Conservation (phyloP, 2,888 invertebrate genomes). For the Apocheima hispidaria region DNA sequence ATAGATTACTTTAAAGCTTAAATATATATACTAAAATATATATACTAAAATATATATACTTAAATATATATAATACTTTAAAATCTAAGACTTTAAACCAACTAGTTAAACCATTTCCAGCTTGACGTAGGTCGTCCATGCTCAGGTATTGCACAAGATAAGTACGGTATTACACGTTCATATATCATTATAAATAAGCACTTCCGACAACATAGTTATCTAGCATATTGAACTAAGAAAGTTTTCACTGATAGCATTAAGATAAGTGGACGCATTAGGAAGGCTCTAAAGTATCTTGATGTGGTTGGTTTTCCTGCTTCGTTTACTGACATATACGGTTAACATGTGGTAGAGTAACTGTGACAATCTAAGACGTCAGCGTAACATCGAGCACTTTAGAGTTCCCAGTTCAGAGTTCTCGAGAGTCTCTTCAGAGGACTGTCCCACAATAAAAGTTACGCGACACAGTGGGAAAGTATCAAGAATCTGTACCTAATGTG, state of each 20-base stretch:
- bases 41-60: too few relatives aligned
- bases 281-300: conserved; percentile 56
- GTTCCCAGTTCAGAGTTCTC: too few relatives aligned
- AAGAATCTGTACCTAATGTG: too few relatives aligned
- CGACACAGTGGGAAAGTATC: too few relatives aligned
- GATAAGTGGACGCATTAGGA: conserved; percentile 65
- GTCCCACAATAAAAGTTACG: too few relatives aligned
- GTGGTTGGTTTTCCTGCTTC: conserved; percentile 59
- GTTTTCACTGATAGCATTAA: conserved; percentile 60
- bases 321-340: not conserved
- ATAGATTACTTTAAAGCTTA: too few relatives aligned
- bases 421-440: too few relatives aligned
- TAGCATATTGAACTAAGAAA: conserved; percentile 54
- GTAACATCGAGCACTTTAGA: not conserved
- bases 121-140: not conserved
- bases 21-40: too few relatives aligned
- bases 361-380: not conserved
- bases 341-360: conserved; percentile 25
- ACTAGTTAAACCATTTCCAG: too few relatives aligned
- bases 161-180: conserved; percentile 38
- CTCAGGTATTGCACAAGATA: conserved; percentile 20
- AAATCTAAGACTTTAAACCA: too few relatives aligned
- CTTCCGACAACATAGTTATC: conserved; percentile 48
- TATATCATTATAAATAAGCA: conserved; percentile 34
- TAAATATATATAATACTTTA: too few relatives aligned